Evolutionary conservation across 2,888 invertebrate genomes (phyloP), one percentile per base, ranked within the genome.

Genomic region (Aplocera efformata): DNA sequence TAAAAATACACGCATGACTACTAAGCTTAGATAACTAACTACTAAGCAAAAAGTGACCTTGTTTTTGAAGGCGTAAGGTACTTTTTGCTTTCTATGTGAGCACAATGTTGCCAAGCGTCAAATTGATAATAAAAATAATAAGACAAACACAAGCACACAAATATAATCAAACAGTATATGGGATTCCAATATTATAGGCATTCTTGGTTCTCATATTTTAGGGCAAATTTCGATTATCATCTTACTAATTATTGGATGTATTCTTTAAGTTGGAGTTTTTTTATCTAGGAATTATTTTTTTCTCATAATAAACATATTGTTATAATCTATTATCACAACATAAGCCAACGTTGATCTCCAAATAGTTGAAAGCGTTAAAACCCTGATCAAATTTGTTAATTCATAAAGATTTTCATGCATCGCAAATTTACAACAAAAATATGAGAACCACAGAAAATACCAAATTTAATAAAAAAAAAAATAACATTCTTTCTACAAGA

Each of bases 101-200:
- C 86, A 85, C 86, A 88, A 86, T 88, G 88, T 88, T 88, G 88
- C 88, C 88, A 88, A 86, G 85, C 88, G 72, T 83, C 86, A 79
- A 86, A 86, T 86, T 88, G 86, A 88, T 86, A 86, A 86, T 85
- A 85, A 84, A 79, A 77, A 62, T 61, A 57, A 56, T 62, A 78
- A 73, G 77, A 82, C 80, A 83, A 80, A 82, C 83, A 85, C 81
- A 86, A 83, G 84, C 86, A 86, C 78, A 81, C 32, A 5, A 17
- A 30, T 26, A 23, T 42, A 46, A 42, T 35, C 39, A 52, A 49
- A 54, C 48, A 44, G 31, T 42, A 26, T 34, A 42, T 37, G 22
- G 24, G 32, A 49, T 31, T 42, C 31, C 34, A 32, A 43, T 51
- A 42, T 46, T 5, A 17, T 17, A 17, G 5, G 13, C 5, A 17